Base-by-base conservation (phyloP, 2,888 invertebrate genomes). In the Cryptophagus acutangulus region DNA sequence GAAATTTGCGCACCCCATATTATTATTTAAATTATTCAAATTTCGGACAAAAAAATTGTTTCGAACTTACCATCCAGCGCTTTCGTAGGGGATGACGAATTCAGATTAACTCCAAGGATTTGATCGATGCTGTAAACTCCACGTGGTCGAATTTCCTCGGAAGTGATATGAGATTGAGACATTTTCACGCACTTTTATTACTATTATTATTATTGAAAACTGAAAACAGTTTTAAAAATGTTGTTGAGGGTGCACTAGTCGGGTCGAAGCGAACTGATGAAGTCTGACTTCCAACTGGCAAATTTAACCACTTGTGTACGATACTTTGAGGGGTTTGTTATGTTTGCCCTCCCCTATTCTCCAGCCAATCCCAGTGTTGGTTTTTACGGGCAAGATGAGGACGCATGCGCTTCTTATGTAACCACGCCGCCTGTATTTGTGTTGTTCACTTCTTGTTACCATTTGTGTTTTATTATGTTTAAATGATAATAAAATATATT, bases 111-210 rank as follows among this genome's bases (percentile, higher is more conserved):
- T 52, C 71, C 70, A 43, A 71, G 58, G 39, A 71, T 71, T 50
- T 68, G 70, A 46, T 71, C 71, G 44, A 71, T 71, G 59, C 67
- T 70, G 54, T 71, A 71, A 18, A 70, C 63, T 33, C 63, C 66
- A 40, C 67, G 59, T 33, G 69, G 66, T 37, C 67, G 58, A 36
- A 63, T 61, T 36, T 66, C 67, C 30, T 63, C 58, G 10, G 55
- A 45, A 3, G 41, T 25, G 16, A 47, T 36, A 14, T 49, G 36
- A n/a, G 54, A 52, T 24, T 60, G 55, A 10, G 61, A 53, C 59
- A 62, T 62, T 12, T 20, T 20, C 20, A 20, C 20, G 9, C 6
- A 20, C 20, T 6, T 20, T 20, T 20, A 8, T 20, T 20, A 20
- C 6, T 9, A 20, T 8, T 8, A 8, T 20, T 20, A 20, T 20